Conservation (phyloP, 2,113 vertebrate species). For the Onychorhynchus coronatus region DNA sequence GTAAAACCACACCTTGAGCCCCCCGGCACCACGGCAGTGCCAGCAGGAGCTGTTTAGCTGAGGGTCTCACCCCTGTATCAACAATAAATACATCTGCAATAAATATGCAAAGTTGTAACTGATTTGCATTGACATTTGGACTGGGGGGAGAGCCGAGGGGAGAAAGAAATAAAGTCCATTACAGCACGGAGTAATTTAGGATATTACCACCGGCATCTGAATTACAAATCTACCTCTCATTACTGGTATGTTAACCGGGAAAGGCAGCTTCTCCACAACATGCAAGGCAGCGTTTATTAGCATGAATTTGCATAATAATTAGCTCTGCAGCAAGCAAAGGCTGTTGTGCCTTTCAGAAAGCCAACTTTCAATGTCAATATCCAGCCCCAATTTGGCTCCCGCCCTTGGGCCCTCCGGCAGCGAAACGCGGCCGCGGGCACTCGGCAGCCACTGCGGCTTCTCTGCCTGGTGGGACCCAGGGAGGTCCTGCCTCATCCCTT, state of each 20-base stretch:
- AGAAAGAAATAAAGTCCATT: conserved; percentile 69
- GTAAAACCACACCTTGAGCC: not conserved
- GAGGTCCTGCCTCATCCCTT: not conserved
- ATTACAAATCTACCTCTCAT: conserved; percentile 86
- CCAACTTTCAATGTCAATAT: conserved; percentile 79
- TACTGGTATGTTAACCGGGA: conserved; percentile 77
- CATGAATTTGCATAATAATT: conserved; percentile 85
- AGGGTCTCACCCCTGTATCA: conserved; percentile 66
- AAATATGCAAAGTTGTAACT: conserved; percentile 73
- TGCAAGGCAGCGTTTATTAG: conserved; percentile 80
- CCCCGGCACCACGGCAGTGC: rapidly evolving
- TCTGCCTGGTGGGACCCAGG: rapidly evolving
- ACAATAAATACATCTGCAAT: conserved; percentile 76
- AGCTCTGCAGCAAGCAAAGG: conserved; percentile 73
- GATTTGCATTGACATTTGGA: conserved; percentile 78
- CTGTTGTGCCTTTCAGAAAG: conserved; percentile 75
- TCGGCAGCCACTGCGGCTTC: not conserved
- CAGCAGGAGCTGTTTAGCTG: conserved; percentile 6
- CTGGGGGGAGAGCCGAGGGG: conserved; percentile 13
- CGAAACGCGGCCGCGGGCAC: rapidly evolving
- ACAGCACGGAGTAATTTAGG: conserved; percentile 76
- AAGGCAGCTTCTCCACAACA: conserved; percentile 79
- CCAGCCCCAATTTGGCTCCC: conserved; percentile 24
- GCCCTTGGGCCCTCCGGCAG: not conserved
- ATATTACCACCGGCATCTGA: conserved; percentile 80